phyloP scores from a whole-genome alignment of 2,888 invertebrate species.

The Dicyrtomina minuta region DNA sequence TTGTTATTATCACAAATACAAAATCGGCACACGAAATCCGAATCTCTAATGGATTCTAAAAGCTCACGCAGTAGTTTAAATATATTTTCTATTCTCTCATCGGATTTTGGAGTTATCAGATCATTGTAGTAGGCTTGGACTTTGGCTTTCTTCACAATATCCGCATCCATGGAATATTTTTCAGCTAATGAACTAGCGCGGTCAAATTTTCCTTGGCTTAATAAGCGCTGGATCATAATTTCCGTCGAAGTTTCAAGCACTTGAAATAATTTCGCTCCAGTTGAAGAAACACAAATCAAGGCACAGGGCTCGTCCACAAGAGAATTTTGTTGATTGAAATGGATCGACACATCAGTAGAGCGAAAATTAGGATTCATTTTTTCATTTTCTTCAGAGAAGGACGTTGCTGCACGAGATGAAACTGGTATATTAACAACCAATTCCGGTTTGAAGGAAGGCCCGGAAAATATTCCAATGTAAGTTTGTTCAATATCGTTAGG shows the following conservation, averaged over 20 bases:
- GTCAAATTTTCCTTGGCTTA: conserved; percentile 46
- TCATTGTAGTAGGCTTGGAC: conserved; percentile 37
- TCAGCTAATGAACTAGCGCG: conserved; percentile 43
- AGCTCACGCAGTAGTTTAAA: conserved; percentile 32
- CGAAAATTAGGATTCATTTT: not conserved
- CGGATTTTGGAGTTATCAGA: not conserved
- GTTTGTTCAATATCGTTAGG: conserved; percentile 9
- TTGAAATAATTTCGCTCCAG: conserved; percentile 36
- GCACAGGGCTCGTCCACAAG: conserved; percentile 44
- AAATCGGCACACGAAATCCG: conserved; percentile 47
- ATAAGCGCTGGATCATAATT: conserved; percentile 45
- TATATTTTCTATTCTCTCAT: conserved; percentile 6
- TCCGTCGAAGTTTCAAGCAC: conserved; percentile 50
- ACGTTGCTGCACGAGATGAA: not conserved
- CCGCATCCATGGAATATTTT: conserved; percentile 46
- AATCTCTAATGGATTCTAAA: conserved; percentile 39
- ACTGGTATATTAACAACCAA: conserved; percentile 41
- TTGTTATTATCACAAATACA: conserved; percentile 30
- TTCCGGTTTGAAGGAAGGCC: conserved; percentile 36
- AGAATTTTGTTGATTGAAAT: conserved; percentile 28
- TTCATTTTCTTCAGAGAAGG: too few species aligned
- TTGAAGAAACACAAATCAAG: conserved; percentile 34
- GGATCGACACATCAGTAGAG: not conserved
- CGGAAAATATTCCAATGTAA: conserved; percentile 44
- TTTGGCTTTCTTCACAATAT: conserved; percentile 49